Evolutionary conservation across 2,888 invertebrate genomes (phyloP), one percentile per base, ranked within the genome.

Genomic region (Pocota personata): DNA sequence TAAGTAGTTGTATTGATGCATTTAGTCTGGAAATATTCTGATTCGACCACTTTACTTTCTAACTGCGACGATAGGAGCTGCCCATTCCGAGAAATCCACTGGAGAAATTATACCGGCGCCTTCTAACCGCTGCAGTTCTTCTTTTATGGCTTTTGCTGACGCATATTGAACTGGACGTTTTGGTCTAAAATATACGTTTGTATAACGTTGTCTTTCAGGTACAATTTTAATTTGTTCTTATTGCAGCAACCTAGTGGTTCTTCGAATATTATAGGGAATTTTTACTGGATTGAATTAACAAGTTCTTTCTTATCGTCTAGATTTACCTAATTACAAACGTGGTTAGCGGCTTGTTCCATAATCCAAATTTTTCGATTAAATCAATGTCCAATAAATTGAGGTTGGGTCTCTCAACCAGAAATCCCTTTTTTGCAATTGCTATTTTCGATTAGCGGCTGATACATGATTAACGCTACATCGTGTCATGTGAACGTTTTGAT

Each of bases 21-120:
- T n/a, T n/a, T 83, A 88, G 50, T 88, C 87, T 24, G 76, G 86
- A 66, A 87, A 88, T 43, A 87, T 87, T 35, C 88, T 32, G 0
- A 87, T 73, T n/a, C 67, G 66, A 0, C 87, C 84, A 75, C 79
- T 87, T 14, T 82, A 52, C 27, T 76, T 71, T 1, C 24, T 43
- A 8, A 66, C 64, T n/a, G 57, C 73, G 2, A 69, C 62, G 37
- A 71, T 60, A 1, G 69, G 69, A 3, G 69, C 60, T 12, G 37
- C 55, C 78, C 55, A 78, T 12, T 78, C 62, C 0, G 71, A 71
- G 8, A 52, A 62, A 32, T 55, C 71, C 3, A 78, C 46, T 14
- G 46, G 82, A 37, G 88, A 62, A 32, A 88, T 88, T 6, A 89
- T 82, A 7, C 83, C 87, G n/a, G n/a, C n/a, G n/a, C n/a, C n/a